These are phyloP conservation scores for Drosophila kikkawai DNA, from an alignment of 1,140 invertebrate species.

Conservation along the genomic window DNA sequence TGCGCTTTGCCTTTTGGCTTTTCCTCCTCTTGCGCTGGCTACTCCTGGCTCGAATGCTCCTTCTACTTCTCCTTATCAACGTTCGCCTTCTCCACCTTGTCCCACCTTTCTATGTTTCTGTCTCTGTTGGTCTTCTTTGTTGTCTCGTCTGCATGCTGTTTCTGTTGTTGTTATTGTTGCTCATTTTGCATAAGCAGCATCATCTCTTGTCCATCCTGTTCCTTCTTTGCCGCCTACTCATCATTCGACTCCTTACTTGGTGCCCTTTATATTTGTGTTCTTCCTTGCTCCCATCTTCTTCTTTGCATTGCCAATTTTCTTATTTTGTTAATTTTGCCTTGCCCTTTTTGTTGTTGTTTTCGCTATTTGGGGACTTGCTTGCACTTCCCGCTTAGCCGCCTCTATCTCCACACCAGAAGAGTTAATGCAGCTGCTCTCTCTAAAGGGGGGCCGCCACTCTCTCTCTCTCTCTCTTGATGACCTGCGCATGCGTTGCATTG, in stretches of 20 bases:
- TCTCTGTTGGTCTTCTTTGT: slow-evolving; percentile 73
- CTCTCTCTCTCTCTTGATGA: slow-evolving; percentile 13
- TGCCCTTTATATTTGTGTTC: slow-evolving; percentile 14
- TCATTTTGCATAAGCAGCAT: slow-evolving; percentile 69
- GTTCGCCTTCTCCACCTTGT: neutral
- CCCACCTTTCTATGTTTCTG: slow-evolving; percentile 3
- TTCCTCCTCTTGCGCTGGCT: slow-evolving; percentile 27
- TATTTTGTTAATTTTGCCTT: slow-evolving; percentile 63
- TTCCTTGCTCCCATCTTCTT: slow-evolving; percentile 5
- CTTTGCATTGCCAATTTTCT: slow-evolving; percentile 56
- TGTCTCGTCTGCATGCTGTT: slow-evolving; percentile 62
- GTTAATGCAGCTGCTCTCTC: slow-evolving; percentile 44
- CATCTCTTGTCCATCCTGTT: slow-evolving; percentile 23
- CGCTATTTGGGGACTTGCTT: slow-evolving; percentile 72
- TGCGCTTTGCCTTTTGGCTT: slow-evolving; percentile 77
- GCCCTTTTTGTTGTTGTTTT: slow-evolving; percentile 40
- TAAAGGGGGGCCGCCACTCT: slow-evolving; percentile 2
- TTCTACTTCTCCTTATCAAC: slow-evolving; percentile 1
- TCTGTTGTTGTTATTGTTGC: slow-evolving; percentile 50
- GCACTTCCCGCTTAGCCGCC: slow-evolving; percentile 37
- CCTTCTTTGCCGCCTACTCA: slow-evolving; percentile 28
- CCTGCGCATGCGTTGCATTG: slow-evolving; percentile 72
- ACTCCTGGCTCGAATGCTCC: slow-evolving; percentile 15
- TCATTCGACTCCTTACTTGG: slow-evolving; percentile 1
- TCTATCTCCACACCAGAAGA: slow-evolving; percentile 28